These are phyloP conservation scores for Hemicordylus capensis DNA, from an alignment of 2,113 vertebrate genomes.

Conservation along the genomic window DNA sequence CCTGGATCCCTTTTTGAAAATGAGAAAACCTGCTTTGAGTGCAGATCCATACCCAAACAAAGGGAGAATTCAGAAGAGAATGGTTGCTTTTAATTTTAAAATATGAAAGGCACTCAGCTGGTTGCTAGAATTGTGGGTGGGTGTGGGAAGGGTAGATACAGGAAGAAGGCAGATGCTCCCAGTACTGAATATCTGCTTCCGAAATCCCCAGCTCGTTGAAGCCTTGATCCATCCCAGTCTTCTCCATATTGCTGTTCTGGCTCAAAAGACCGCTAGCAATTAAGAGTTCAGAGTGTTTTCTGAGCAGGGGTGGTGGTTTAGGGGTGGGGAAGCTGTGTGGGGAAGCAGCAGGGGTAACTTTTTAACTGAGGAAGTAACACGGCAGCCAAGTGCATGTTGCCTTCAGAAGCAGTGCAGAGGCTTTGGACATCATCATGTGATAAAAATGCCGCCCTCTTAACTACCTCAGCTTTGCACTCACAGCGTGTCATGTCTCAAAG, in stretches of 20 bases:
- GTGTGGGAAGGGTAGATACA: neutral
- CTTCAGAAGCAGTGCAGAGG: conserved; percentile 45
- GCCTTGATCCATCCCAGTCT: neutral
- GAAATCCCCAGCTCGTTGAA: neutral
- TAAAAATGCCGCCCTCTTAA: conserved; percentile 9
- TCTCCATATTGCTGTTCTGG: neutral
- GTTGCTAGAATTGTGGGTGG: neutral
- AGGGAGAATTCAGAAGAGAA: too few species aligned
- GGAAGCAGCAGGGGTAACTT: neutral
- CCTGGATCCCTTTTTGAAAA: too few species aligned
- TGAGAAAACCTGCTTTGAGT: too few species aligned
- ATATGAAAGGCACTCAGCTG: neutral
- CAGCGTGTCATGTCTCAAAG: conserved; percentile 59
- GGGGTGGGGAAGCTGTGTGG: neutral
- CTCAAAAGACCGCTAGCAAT: too few species aligned
- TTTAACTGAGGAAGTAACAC: conserved; percentile 16
- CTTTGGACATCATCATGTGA: conserved; percentile 46
- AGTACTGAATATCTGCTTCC: neutral
- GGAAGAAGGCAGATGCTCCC: neutral
- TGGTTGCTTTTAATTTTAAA: neutral
- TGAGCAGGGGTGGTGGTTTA: neutral
- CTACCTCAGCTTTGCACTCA: conserved; percentile 43
- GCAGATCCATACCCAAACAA: neutral
- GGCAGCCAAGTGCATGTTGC: neutral
- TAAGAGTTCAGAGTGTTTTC: neutral